phyloP scores from a whole-genome alignment of 2,113 vertebrate genomes.

The Phycodurus eques region DNA sequence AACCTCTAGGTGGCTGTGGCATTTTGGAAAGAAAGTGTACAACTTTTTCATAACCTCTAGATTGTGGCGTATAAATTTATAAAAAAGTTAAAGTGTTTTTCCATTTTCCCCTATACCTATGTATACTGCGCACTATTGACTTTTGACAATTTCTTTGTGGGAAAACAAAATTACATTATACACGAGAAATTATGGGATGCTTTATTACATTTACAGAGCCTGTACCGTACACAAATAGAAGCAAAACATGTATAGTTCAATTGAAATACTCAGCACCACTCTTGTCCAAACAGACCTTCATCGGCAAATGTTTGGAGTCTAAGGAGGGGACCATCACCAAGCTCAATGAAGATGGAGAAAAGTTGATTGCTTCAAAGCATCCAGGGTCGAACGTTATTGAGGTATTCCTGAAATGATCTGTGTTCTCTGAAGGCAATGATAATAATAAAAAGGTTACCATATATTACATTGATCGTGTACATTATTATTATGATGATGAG shows the following conservation, averaged over 20 bases:
- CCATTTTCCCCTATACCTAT: too few species aligned
- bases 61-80: too few species aligned
- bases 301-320: slow-evolving; percentile 89
- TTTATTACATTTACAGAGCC: background rate
- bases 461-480: too few species aligned
- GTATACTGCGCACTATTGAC: too few species aligned
- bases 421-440: background rate
- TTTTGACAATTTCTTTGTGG: too few species aligned
- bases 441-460: background rate
- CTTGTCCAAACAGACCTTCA: slow-evolving; percentile 81
- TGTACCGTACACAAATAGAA: background rate
- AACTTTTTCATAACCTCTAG: too few species aligned
- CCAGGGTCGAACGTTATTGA: slow-evolving; percentile 89
- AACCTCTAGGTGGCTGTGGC: too few species aligned
- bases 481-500: too few species aligned
- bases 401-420: slow-evolving; percentile 62
- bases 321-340: slow-evolving; percentile 88
- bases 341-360: slow-evolving; percentile 86
- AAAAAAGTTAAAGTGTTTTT: too few species aligned
- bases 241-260: background rate
- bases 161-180: too few species aligned
- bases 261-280: background rate
- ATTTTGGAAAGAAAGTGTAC: too few species aligned
- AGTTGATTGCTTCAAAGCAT: slow-evolving; percentile 78
- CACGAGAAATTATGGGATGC: background rate